Evolutionary conservation across 2,797 vertebrate genomes (phyloP), one percentile per base, ranked within the genome.

Genomic region (Myotis vivesi): DNA sequence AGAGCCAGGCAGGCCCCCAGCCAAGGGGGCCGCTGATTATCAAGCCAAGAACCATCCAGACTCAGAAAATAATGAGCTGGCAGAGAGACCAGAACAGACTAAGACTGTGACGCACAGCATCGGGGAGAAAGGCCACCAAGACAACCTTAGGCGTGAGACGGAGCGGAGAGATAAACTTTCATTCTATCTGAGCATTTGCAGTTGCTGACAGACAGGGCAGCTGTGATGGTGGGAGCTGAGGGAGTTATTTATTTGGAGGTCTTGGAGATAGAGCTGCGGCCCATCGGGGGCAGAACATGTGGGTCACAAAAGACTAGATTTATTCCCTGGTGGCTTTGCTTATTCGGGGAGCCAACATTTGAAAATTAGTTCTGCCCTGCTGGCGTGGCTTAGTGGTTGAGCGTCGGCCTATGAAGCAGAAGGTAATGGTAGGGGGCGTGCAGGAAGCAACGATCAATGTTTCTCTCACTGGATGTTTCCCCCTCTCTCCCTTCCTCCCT

Each of bases 71-170:
- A 98, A 92, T 81, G 96, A 98, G 96, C 96, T 96, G 96, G 96
- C 97, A 97, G 96, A 96, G 97, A 98, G 97, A 97, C 97, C 97
- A 97, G 98, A 98, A 98, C 97, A 98, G 97, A 95, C 97, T 93
- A 15, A 96, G 97, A 96, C 97, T 96, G 90, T 66, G 80, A 96
- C 98, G 88, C 33, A 49, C 92, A 95, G 96, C 89, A 80, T 87
- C 95, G 94, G 96, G 95, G 94, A 97, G 94, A 96, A 79, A 72
- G 96, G 93, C 75, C 72, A 92, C 83, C 25, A 72, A 82, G 89
- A 94, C 86, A 75, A 94, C 57, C 57, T 68, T 8, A 87, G 81
- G n/a, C 89, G 55, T 76, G 77, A 68, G 59, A 84, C 3, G 0
- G 33, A 53, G 36, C 71, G 8, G 38, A 20, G 55, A 62, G 73